Base-by-base conservation (phyloP, 2,797 vertebrate genomes). In the Premnoplex brunnescens region DNA sequence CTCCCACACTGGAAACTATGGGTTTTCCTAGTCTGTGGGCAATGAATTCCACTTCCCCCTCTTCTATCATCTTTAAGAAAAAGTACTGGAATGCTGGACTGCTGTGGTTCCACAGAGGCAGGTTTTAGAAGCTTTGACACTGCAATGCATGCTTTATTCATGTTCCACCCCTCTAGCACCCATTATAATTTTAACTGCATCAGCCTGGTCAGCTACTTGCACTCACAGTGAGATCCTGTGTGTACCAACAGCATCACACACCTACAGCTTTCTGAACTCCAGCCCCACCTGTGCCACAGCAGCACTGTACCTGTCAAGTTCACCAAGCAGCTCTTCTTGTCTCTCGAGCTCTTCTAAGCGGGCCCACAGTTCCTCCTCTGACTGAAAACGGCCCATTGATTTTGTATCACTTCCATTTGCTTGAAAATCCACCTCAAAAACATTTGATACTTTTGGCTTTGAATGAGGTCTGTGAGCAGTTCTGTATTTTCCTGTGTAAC, bases 301-400 rank as follows among this genome's bases (percentile, higher is more conserved):
- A 69, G 49, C 23, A 55, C 76, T 36, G 9, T 97, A 98, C 98
- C 97, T 98, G 41, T 97, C 91, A 8, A 98, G 97, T 97, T 98
- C 98, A 76, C 97, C 97, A 71, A 95, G 97, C 18, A 98, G 95
- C 72, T 98, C 98, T 95, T 99, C 99, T 94, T 98, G 98, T 79
- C 96, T 98, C 96, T 99, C 99, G 0, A 99, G 98, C 88, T 99
- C 99, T 95, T 99, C 99, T 86, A 99, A 96, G 88, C 98, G 97
- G 87, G 98, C 98, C 99, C 99, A 98, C 28, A 98, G 95, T 36
- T 99, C 99, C 83, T 98, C 98, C 93, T 99, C 98, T 3, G 98
- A 98, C 95, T 99, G 85, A 36, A 98, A 64, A 72, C 55, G 81
- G 72, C 97, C 97, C 83, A 73, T 55, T 28, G 94, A 82, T 48